A percentile compares a stretch with the other conserved stretches of the same genome.
These are phyloP conservation scores for Leptonema lineaticorne DNA, from an alignment of 1,140 invertebrate species.

Conservation along the genomic window DNA sequence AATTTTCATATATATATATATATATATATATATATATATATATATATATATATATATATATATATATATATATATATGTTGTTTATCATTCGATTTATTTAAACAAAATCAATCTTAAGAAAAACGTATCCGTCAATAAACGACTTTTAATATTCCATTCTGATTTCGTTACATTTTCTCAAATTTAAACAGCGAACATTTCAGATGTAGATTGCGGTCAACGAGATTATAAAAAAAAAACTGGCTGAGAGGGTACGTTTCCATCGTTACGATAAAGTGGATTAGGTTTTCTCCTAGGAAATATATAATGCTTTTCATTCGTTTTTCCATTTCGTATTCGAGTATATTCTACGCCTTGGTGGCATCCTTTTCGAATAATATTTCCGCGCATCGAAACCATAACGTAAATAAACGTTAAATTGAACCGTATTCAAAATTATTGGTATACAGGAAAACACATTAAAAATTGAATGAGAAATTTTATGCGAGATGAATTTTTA, in stretches of 20 bases:
- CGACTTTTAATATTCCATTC: neutral
- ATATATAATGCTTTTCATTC: neutral
- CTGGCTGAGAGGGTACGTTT: conserved; percentile 3
- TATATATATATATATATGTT: neutral
- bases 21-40: neutral
- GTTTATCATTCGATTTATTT: neutral
- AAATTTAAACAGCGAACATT: neutral
- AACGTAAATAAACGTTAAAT: too few relatives aligned
- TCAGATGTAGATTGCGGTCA: conserved; percentile 9
- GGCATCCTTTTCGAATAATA: too few relatives aligned
- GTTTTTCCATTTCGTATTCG: neutral
- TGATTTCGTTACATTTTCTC: neutral
- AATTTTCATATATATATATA: conserved; percentile 4
- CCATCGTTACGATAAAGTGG: neutral
- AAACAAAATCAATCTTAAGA: neutral
- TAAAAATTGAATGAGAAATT: too few relatives aligned
- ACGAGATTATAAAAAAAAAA: conserved; percentile 20
- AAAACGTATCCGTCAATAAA: neutral
- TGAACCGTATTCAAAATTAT: too few relatives aligned
- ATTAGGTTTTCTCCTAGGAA: neutral
- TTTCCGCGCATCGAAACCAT: too few relatives aligned
- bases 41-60: neutral
- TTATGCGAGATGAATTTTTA: too few relatives aligned
- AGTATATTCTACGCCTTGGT: too few relatives aligned
- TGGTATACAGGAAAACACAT: too few relatives aligned